Base-by-base conservation (phyloP, 2,888 invertebrate genomes). In the Ditylenchus weischeri region DNA sequence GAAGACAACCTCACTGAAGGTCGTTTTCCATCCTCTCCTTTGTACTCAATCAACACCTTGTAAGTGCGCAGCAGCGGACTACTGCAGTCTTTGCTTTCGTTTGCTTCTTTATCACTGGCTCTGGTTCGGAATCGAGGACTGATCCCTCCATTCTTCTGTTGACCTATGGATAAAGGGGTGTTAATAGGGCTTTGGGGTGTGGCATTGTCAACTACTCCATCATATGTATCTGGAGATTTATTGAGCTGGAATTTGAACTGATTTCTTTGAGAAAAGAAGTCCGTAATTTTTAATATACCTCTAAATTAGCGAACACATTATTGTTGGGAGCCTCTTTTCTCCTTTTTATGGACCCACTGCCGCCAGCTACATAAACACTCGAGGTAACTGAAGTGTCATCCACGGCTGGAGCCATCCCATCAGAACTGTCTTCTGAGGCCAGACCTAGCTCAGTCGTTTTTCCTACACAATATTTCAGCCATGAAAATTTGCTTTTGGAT, bases 21-120 rank as follows among this genome's bases (percentile, higher is more conserved):
- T n/a, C 81, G 72, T 50, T 72, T 71, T 43, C 77, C 76, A 57
- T 77, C 76, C 6, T 70, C 67, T 63, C 80, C 81, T 18, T 76
- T 74, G 49, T 81, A 67, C 69, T 82, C 79, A 54, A 81, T 81
- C 58, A 82, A 69, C 11, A 79, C 80, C 10, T 74, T 76, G 64
- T 78, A 76, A 19, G 69, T 72, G 64, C 75, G 70, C 54, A 74
- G 61, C n/a, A 68, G 21, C 0, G 70, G 68, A 21, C 48, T 50
- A 50, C 50, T 21, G n/a, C 50, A 21, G 6, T 54, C 54, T 54
- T 21, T 21, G 21, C 21, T 15, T 15, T 54, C 29, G 11, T 54
- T 18, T 11, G 54, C 29, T 7, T 23, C 21, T 38, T 36, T 38
- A 19, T 19, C 59, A 29, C 36, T 19, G 15, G 36, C n/a, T 18